These are phyloP conservation scores for Malurus elegans DNA, from an alignment of 2,113 vertebrate genomes.

Conservation along the genomic window DNA sequence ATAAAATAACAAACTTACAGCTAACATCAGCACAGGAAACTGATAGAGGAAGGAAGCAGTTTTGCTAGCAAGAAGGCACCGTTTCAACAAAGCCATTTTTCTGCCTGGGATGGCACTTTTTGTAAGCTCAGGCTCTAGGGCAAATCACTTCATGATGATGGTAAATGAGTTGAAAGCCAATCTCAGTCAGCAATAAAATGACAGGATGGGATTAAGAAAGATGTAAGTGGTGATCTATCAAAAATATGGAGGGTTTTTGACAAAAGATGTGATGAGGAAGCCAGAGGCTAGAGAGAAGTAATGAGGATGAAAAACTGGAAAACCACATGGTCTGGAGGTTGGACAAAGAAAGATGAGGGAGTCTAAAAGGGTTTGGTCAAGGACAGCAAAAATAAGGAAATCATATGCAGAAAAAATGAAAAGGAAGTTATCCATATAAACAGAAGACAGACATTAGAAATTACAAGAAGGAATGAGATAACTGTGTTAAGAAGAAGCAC, in stretches of 20 bases:
- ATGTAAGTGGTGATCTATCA: constrained; percentile 34
- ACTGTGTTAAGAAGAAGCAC: background rate
- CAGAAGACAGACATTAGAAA: background rate
- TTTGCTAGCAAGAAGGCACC: background rate
- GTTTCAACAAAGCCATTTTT: background rate
- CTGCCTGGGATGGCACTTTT: background rate
- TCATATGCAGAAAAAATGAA: background rate
- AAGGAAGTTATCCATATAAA: background rate
- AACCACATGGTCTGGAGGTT: background rate
- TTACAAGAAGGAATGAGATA: background rate
- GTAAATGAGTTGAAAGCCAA: constrained; percentile 35
- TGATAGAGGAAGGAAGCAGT: background rate
- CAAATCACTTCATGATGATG: constrained; percentile 32
- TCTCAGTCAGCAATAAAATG: constrained; percentile 37
- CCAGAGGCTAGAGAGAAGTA: background rate
- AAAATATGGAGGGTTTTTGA: constrained; percentile 38
- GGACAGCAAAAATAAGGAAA: background rate
- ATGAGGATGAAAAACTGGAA: constrained; percentile 15
- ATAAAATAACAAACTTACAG: background rate
- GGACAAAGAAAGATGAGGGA: background rate
- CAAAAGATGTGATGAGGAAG: background rate
- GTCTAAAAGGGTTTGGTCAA: background rate
- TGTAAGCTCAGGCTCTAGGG: background rate
- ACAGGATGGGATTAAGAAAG: constrained; percentile 27
- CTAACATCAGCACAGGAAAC: background rate